A percentile compares a stretch with the other conserved stretches of the same genome.
Conservation (phyloP, 2,113 vertebrate genomes). For the Tyrannus savana region DNA sequence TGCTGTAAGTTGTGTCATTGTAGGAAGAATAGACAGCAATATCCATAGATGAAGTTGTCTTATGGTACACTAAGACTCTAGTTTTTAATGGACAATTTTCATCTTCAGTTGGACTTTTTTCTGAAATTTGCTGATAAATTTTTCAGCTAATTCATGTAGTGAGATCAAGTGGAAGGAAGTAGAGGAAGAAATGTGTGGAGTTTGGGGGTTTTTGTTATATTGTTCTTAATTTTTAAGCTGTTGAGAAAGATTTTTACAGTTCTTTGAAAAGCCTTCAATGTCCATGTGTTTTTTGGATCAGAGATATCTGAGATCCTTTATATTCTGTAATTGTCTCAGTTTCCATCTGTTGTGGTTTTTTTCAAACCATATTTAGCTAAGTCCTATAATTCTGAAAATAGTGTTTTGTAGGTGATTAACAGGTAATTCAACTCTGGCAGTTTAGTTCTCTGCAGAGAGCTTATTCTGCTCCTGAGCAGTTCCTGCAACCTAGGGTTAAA, state of each 20-base stretch:
- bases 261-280: not conserved
- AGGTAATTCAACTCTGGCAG: not conserved
- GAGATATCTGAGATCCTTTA: not conserved
- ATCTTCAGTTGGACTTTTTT: not conserved
- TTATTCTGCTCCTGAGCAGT: not conserved
- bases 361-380: not conserved
- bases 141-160: not conserved
- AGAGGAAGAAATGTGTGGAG: not conserved
- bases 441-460: not conserved
- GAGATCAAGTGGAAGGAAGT: not conserved
- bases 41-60: not conserved
- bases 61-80: not conserved
- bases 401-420: not conserved
- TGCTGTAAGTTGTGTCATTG: not conserved
- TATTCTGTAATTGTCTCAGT: not conserved
- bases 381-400: not conserved
- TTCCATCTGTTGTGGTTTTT: not conserved
- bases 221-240: not conserved
- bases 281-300: rapidly evolving
- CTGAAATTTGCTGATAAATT: not conserved
- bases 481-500: not conserved
- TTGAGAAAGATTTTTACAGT: not conserved
- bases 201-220: not conserved
- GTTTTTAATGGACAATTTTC: not conserved
- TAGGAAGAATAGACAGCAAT: not conserved